A percentile compares a stretch with the other conserved stretches of the same genome.
These are phyloP conservation scores for Calameuta idolon DNA, from an alignment of 2,888 invertebrate genomes.

Conservation along the genomic window DNA sequence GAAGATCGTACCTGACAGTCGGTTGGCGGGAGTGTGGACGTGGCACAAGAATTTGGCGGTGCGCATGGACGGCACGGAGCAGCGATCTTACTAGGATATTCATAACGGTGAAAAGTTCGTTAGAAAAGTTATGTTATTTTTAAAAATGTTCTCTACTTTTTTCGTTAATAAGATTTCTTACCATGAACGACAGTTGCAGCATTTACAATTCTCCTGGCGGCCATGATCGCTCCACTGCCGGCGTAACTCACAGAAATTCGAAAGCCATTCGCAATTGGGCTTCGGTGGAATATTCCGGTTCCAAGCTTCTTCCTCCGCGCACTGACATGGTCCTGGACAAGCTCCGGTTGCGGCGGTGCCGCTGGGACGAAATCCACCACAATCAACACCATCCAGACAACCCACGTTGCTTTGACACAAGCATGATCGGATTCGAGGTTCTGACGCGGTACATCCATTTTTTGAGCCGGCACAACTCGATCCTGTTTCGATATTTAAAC, in stretches of 20 bases:
- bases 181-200: constrained; percentile 50
- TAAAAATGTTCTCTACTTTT: not conserved
- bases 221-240: constrained; percentile 59
- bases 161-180: constrained; percentile 25
- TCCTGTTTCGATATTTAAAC: constrained; percentile 28
- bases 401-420: constrained; percentile 45
- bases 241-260: constrained; percentile 54
- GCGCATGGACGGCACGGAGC: constrained; percentile 41
- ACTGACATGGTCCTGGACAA: constrained; percentile 52
- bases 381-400: constrained; percentile 39
- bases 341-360: constrained; percentile 42
- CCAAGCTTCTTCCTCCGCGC: constrained; percentile 57
- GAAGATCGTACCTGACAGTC: constrained; percentile 37
- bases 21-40: constrained; percentile 14
- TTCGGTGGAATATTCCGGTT: constrained; percentile 53
- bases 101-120: not conserved
- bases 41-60: constrained; percentile 26
- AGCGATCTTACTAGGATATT: constrained; percentile 37
- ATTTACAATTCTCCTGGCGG: constrained; percentile 47
- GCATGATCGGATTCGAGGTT: constrained; percentile 40
- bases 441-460: constrained; percentile 29
- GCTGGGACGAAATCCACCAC: constrained; percentile 39
- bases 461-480: constrained; percentile 32
- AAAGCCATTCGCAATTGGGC: constrained; percentile 53
- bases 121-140: not conserved